A percentile compares a stretch with the other conserved stretches of the same genome.
phyloP scores from a whole-genome alignment of 1,140 invertebrate genomes.

The Armadillidium nasatum region DNA sequence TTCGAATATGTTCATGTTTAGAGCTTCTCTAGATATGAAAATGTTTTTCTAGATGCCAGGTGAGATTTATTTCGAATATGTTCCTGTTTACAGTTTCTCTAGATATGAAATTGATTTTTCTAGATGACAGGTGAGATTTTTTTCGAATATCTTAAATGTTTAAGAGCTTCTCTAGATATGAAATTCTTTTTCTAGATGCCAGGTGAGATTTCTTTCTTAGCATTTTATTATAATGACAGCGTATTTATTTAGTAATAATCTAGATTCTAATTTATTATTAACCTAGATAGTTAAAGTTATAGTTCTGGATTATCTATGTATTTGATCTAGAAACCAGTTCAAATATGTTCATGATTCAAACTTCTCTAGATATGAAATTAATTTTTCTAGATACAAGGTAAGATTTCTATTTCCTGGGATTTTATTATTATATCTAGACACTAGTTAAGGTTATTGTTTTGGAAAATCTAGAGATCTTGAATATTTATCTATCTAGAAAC shows the following conservation, averaged over 20 bases:
- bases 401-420: constrained; percentile 35
- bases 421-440: no score
- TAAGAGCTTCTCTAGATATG: constrained; percentile 78
- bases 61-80: constrained; percentile 53
- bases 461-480: no score
- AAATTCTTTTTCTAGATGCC: constrained; percentile 89
- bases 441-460: no score
- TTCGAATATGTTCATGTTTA: constrained; percentile 86
- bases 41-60: constrained; percentile 91
- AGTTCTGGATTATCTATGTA: no score
- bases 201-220: constrained; percentile 58
- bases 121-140: constrained; percentile 76
- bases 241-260: no score
- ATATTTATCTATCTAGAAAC: not conserved
- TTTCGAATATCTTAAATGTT: constrained; percentile 89
- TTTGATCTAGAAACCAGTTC: no score
- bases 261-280: no score
- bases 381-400: constrained; percentile 93
- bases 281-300: no score
- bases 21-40: constrained; percentile 84
- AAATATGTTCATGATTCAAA: no score
- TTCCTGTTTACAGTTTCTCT: constrained; percentile 73
- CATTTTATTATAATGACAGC: no score
- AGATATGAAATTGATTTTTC: constrained; percentile 89
- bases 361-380: constrained; percentile 85